These are phyloP conservation scores for Heterodera carotae DNA, from an alignment of 1,140 invertebrate species.

Conservation along the genomic window DNA sequence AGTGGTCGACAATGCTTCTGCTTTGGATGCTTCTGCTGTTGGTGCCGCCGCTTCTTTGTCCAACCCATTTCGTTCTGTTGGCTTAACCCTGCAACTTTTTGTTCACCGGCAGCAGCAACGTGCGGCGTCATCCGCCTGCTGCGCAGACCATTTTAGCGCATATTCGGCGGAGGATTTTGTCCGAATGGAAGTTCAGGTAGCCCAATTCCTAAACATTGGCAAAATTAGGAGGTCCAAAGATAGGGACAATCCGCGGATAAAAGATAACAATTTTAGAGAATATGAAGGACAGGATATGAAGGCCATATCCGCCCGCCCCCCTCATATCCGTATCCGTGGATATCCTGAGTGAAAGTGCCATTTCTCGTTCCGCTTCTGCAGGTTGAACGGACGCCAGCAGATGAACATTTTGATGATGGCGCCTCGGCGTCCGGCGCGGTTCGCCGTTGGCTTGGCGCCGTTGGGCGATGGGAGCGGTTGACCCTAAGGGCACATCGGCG, in stretches of 20 bases:
- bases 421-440: neutral
- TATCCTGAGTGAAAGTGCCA: too few relatives aligned
- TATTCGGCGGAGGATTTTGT: neutral
- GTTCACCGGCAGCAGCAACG: neutral
- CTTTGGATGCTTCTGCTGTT: too few relatives aligned
- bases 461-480: slow-evolving; percentile 4
- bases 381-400: neutral
- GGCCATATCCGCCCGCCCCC: too few relatives aligned
- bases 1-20: too few relatives aligned
- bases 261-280: too few relatives aligned
- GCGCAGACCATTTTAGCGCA: neutral
- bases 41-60: neutral
- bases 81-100: neutral
- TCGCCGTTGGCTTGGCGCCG: neutral
- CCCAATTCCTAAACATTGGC: too few relatives aligned
- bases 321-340: too few relatives aligned
- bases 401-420: neutral
- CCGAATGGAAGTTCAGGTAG: neutral
- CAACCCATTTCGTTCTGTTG: neutral
- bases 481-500: neutral
- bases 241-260: too few relatives aligned
- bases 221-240: too few relatives aligned
- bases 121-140: neutral
- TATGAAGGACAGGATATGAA: too few relatives aligned
- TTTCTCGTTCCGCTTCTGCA: neutral